Evolutionary conservation across 2,888 invertebrate genomes (phyloP).

Genomic region (Tromatobia lineatoria): DNA sequence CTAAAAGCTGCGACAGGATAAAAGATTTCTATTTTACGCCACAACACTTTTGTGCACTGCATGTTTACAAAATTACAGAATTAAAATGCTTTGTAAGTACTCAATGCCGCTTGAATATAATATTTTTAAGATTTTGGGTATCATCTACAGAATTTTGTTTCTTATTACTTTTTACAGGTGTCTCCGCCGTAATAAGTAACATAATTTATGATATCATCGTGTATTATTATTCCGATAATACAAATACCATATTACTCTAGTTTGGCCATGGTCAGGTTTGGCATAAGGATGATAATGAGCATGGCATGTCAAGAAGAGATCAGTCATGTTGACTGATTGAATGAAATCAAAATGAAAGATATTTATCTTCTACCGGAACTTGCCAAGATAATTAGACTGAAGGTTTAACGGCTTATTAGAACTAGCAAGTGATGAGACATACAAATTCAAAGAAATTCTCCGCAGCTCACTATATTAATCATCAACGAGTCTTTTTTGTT

Average conservation of each 20-base stretch:
- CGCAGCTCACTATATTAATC: background rate
- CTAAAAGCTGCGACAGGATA: too few species aligned
- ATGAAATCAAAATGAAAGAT: background rate
- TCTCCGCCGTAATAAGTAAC: background rate
- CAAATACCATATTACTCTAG: too few species aligned
- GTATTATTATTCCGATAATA: background rate
- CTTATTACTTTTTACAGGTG: too few species aligned
- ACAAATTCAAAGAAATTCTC: background rate
- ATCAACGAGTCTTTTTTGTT: constrained; percentile 1
- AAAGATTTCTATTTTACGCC: too few species aligned
- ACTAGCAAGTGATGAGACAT: background rate
- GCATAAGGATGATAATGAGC: background rate
- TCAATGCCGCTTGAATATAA: too few species aligned
- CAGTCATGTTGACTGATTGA: background rate
- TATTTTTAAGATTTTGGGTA: too few species aligned
- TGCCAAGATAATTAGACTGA: background rate
- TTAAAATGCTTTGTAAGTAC: too few species aligned
- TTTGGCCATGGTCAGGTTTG: too few species aligned
- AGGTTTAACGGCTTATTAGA: background rate
- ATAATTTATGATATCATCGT: background rate
- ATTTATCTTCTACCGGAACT: background rate
- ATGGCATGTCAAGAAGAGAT: background rate
- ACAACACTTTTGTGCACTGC: too few species aligned
- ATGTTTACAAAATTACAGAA: too few species aligned
- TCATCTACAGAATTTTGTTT: too few species aligned